Percentiles rank a stretch among this genome's conserved stretches.
These are phyloP conservation scores for Mormoops blainvillei DNA, from an alignment of 2,113 vertebrate genomes.

Conservation along the genomic window DNA sequence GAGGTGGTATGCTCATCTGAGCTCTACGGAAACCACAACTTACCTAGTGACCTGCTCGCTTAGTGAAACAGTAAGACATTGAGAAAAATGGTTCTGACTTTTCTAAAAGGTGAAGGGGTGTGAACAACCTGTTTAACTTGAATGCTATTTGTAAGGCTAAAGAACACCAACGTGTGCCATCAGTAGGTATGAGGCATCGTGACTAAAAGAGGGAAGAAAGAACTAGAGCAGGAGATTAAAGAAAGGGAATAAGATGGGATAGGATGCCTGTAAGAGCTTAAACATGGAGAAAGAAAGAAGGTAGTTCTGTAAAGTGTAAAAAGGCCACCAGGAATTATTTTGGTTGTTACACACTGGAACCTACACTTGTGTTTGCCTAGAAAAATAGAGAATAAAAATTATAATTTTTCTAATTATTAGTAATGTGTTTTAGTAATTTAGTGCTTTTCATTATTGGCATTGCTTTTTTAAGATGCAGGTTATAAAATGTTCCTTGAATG, in stretches of 20 bases:
- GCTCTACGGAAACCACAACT: background rate
- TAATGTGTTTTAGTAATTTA: background rate
- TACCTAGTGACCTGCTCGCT: background rate
- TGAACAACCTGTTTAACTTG: background rate
- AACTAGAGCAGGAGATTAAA: background rate
- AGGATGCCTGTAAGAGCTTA: background rate
- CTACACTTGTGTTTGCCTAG: background rate
- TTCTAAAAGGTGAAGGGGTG: background rate
- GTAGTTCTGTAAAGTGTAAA: background rate
- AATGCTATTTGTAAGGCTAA: conserved; percentile 8
- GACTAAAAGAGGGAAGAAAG: background rate
- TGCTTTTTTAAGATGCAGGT: background rate
- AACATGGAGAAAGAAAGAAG: background rate
- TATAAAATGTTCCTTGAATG: background rate
- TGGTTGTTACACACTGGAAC: background rate
- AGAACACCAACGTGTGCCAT: background rate
- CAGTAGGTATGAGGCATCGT: background rate
- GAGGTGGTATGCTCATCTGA: background rate
- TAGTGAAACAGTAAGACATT: background rate
- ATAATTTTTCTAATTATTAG: background rate
- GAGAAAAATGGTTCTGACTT: conserved; percentile 20
- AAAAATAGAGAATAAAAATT: background rate
- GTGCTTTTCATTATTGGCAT: background rate
- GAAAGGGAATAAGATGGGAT: background rate
- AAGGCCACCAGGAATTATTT: background rate